These are phyloP conservation scores for Remorina albescens DNA, from an alignment of 2,797 vertebrate species.

Conservation along the genomic window DNA sequence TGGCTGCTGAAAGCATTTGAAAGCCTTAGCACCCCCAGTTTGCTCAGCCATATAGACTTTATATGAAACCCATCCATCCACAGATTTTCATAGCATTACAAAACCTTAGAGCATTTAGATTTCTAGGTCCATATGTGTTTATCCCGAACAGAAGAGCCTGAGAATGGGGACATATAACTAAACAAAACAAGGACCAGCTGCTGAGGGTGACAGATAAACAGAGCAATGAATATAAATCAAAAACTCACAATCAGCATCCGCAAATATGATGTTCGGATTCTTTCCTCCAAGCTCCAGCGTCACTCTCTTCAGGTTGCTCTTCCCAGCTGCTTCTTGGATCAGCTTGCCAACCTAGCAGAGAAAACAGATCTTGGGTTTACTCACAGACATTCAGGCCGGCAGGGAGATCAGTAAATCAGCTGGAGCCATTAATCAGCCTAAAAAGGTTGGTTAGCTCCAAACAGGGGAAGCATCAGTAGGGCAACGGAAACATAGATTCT, in stretches of 20 bases:
- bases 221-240: conserved; percentile 46
- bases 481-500: conserved; percentile 74
- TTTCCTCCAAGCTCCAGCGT: conserved; percentile 99
- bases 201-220: conserved; percentile 53
- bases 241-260: conserved; percentile 97
- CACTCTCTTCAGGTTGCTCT: conserved; percentile 98
- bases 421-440: conserved; percentile 79
- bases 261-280: conserved; percentile 99
- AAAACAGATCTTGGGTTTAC: conserved; percentile 77
- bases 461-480: conserved; percentile 54
- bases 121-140: conserved; percentile 27
- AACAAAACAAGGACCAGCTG: conserved; percentile 55
- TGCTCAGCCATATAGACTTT: conserved; percentile 76
- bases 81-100: conserved; percentile 63
- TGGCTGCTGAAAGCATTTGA: conserved; percentile 87
- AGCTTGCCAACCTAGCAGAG: conserved; percentile 94
- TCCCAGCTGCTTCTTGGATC: conserved; percentile 99
- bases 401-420: conserved; percentile 78
- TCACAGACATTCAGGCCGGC: conserved; percentile 67
- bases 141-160: conserved; percentile 30
- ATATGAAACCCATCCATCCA: conserved; percentile 78
- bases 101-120: conserved; percentile 44
- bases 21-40: conserved; percentile 72
- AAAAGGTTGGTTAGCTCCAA: conserved; percentile 75
- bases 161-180: conserved; percentile 27